Conservation (phyloP, 2,888 invertebrate genomes). For the Chaetogeoica ovagalla region DNA sequence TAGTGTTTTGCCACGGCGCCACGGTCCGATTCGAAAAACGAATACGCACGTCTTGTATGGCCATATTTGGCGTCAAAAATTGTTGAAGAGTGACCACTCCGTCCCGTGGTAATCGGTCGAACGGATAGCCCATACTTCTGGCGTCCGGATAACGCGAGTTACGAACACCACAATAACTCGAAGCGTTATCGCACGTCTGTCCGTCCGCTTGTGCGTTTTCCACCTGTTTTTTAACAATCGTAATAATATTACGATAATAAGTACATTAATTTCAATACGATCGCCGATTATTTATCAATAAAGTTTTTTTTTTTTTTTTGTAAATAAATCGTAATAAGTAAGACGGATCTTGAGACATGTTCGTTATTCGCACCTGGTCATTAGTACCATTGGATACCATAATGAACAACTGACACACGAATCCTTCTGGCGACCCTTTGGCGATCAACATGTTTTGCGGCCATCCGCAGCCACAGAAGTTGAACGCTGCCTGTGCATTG, state of each 20-base stretch:
- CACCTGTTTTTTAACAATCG: neutral
- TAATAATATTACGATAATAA: neutral
- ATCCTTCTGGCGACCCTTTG: conserved; percentile 59
- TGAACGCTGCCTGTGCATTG: conserved; percentile 65
- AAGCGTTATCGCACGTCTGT: conserved; percentile 69
- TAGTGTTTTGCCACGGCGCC: conserved; percentile 1
- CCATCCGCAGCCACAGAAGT: conserved; percentile 78
- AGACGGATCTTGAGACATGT: too few species aligned
- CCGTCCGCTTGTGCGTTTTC: conserved; percentile 3
- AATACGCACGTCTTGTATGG: conserved; percentile 67
- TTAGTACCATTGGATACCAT: conserved; percentile 59
- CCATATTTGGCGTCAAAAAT: conserved; percentile 78
- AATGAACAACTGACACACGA: conserved; percentile 59
- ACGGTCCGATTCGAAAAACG: conserved; percentile 63
- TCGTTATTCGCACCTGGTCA: conserved; percentile 55
- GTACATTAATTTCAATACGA: too few species aligned
- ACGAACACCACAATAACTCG: conserved; percentile 77
- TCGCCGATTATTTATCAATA: too few species aligned
- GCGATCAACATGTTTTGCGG: conserved; percentile 61
- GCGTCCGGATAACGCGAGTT: conserved; percentile 79
- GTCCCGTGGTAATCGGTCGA: conserved; percentile 69
- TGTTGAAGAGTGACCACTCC: conserved; percentile 66
- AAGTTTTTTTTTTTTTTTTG: too few species aligned
- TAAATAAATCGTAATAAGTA: too few species aligned
- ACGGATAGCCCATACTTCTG: conserved; percentile 83